Percentiles rank a stretch among this genome's conserved stretches.
phyloP scores from a whole-genome alignment of 2,797 vertebrate genomes.

The Arremon brunneinucha region DNA sequence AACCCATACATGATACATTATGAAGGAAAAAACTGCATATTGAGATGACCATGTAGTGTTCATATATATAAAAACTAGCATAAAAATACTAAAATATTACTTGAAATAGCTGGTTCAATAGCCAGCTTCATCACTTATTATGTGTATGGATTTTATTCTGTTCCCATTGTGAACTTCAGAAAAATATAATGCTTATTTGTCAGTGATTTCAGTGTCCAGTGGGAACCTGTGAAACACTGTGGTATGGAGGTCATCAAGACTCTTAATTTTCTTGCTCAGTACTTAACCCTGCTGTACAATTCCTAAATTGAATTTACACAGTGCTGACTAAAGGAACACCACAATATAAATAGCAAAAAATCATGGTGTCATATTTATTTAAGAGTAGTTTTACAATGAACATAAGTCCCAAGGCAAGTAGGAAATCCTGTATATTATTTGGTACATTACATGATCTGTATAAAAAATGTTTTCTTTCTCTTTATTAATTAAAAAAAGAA shows the following conservation, averaged over 20 bases:
- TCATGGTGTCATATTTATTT: not conserved
- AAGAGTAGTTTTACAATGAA: not conserved
- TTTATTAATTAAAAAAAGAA: not conserved
- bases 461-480: not conserved
- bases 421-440: not conserved
- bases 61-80: not conserved
- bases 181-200: not conserved
- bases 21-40: not conserved
- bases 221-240: not conserved
- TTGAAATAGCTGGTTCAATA: not conserved
- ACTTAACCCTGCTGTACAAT: not conserved
- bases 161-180: not conserved
- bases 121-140: not conserved
- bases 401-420: not conserved
- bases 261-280: not conserved
- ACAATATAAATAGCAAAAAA: not conserved
- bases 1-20: not conserved
- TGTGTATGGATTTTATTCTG: not conserved
- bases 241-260: not conserved
- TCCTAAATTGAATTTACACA: not conserved
- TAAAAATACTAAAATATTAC: not conserved
- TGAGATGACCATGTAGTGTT: not conserved
- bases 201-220: not conserved
- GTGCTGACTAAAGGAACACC: not conserved
- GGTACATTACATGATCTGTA: not conserved